Evolutionary conservation across 2,888 invertebrate genomes (phyloP).

Genomic region (Choristoneura rosaceana): DNA sequence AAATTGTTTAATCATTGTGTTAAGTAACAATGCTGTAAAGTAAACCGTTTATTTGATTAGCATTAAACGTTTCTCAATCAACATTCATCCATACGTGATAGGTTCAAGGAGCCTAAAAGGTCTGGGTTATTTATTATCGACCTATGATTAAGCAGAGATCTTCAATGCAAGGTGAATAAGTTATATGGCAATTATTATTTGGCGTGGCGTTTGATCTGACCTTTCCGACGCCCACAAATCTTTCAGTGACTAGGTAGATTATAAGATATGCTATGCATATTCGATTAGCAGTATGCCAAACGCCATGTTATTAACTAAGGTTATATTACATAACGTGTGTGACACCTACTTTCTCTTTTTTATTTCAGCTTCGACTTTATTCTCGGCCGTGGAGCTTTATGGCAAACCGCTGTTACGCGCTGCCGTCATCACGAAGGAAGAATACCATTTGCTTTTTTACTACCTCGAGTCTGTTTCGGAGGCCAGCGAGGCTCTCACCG

Average conservation of each 20-base stretch:
- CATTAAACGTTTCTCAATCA: constrained; percentile 43
- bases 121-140: constrained; percentile 61
- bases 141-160: constrained; percentile 53
- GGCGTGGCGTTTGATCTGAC: constrained; percentile 56
- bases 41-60: constrained; percentile 44
- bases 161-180: constrained; percentile 72
- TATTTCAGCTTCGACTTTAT: constrained; percentile 82
- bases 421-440: constrained; percentile 80
- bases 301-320: constrained; percentile 35
- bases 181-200: constrained; percentile 46
- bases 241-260: constrained; percentile 52
- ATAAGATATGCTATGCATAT: constrained; percentile 39
- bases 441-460: constrained; percentile 83
- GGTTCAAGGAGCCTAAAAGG: constrained; percentile 59
- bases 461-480: constrained; percentile 81
- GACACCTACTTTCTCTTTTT: constrained; percentile 58
- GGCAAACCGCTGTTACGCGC: constrained; percentile 85
- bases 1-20: constrained; percentile 37
- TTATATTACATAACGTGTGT: constrained; percentile 40
- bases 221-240: constrained; percentile 61
- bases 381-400: constrained; percentile 87
- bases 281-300: constrained; percentile 35
- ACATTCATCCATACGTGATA: constrained; percentile 44
- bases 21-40: constrained; percentile 34
- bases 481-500: constrained; percentile 78